These are phyloP conservation scores for Zaprionus bogoriensis DNA, from an alignment of 2,888 invertebrate species.

Conservation along the genomic window DNA sequence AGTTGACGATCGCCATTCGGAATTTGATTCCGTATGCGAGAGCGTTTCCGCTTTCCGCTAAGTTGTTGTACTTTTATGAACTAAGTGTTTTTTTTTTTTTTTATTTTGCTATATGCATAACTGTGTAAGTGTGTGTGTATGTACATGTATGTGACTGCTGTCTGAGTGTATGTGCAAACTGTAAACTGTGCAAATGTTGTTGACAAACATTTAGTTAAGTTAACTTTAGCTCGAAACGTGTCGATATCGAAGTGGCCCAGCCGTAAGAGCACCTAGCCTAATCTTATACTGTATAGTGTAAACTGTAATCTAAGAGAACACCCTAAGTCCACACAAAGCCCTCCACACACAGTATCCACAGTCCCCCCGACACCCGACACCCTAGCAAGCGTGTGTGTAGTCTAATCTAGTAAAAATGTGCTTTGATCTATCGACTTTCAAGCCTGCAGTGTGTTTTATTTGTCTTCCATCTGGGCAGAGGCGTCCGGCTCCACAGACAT, in stretches of 20 bases:
- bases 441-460: slow-evolving; percentile 2
- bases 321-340: not conserved
- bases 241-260: slow-evolving; percentile 30
- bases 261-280: slow-evolving; percentile 41
- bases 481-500: not conserved
- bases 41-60: not conserved
- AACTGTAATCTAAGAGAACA: no score
- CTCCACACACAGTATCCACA: no score
- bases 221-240: slow-evolving; percentile 45
- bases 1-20: not conserved
- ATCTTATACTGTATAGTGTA: slow-evolving; percentile 26
- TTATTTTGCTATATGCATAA: slow-evolving; percentile 1
- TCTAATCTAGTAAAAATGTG: slow-evolving; percentile 38
- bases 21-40: not conserved
- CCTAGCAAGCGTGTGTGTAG: slow-evolving; percentile 2
- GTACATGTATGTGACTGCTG: not conserved
- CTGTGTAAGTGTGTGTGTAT: not conserved
- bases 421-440: slow-evolving; percentile 23
- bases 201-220: slow-evolving; percentile 38
- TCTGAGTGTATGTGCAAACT: slow-evolving; percentile 9
- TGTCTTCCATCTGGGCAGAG: not conserved
- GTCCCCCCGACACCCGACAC: no score
- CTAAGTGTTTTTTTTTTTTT: not conserved
- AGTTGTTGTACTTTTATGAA: slow-evolving; percentile 2
- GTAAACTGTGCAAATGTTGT: slow-evolving; percentile 50